These are phyloP conservation scores for Orchestia grillus DNA, from an alignment of 1,140 invertebrate species.

Conservation along the genomic window DNA sequence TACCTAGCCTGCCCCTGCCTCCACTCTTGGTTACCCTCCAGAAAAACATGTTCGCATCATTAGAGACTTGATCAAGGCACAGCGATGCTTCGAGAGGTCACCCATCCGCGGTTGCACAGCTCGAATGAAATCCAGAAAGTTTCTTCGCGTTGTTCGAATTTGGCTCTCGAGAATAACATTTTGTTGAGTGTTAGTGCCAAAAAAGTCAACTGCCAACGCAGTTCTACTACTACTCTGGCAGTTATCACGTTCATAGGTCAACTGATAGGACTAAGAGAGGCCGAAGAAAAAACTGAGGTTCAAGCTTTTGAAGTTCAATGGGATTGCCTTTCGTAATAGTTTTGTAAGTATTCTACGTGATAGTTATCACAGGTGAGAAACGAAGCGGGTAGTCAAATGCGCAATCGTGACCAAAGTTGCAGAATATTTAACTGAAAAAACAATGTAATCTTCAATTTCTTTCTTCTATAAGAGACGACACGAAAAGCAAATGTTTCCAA, in stretches of 20 bases:
- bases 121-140: background rate
- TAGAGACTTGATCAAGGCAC: background rate
- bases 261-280: background rate
- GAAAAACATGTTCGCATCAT: background rate
- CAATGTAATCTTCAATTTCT: background rate
- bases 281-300: background rate
- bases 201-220: background rate
- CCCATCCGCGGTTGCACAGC: background rate
- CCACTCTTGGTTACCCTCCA: background rate
- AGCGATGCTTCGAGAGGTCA: background rate
- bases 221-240: background rate
- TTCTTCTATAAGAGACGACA: background rate
- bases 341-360: background rate
- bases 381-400: too few species aligned
- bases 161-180: background rate
- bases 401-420: too few species aligned
- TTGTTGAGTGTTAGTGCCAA: background rate
- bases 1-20: conserved; percentile 1
- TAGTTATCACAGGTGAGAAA: background rate
- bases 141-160: background rate
- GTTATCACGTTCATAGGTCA: background rate
- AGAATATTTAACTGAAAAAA: background rate
- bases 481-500: background rate
- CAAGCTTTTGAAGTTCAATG: background rate
- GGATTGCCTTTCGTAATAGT: background rate